Percentiles rank a stretch among this genome's conserved stretches.
Evolutionary conservation across 2,888 invertebrate genomes (phyloP).

Genomic region (Coronaproctus castanopsis): DNA sequence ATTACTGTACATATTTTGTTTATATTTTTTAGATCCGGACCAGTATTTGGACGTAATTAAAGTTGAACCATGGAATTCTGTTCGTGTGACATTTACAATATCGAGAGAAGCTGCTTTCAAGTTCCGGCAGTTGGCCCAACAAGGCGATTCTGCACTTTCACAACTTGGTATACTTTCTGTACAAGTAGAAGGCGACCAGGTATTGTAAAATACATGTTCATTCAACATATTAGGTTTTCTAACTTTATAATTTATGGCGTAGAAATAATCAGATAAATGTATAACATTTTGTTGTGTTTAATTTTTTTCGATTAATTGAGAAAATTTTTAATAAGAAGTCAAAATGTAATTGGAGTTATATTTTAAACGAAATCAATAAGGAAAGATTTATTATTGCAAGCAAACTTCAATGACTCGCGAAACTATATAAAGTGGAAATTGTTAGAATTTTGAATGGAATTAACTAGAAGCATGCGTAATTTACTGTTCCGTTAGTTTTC

Average conservation of each 20-base stretch:
- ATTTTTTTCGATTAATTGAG: not conserved
- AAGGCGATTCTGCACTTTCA: constrained; percentile 69
- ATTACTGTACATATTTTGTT: too few relatives aligned
- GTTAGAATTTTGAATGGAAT: not conserved
- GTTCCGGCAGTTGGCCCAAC: constrained; percentile 73
- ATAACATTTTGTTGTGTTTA: not conserved
- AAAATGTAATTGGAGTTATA: not conserved
- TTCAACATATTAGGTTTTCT: not conserved
- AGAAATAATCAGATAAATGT: not conserved
- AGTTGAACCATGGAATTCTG: constrained; percentile 96
- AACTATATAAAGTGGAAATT: not conserved
- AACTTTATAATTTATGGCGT: not conserved
- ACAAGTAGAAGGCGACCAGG: constrained; percentile 77
- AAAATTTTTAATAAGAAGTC: not conserved
- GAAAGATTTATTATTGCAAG: not conserved
- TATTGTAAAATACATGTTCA: constrained; percentile 30
- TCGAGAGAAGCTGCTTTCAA: constrained; percentile 86
- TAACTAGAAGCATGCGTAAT: not conserved
- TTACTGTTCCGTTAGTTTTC: not conserved
- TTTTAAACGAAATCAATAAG: not conserved
- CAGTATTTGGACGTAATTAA: constrained; percentile 36
- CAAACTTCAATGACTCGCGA: not conserved
- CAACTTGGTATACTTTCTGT: constrained; percentile 87
- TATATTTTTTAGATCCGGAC: constrained; percentile 13
- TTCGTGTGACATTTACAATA: constrained; percentile 91